A percentile compares a stretch with the other conserved stretches of the same genome.
Evolutionary conservation across 2,797 vertebrate species (phyloP).

Genomic region (Ataeniobius toweri): DNA sequence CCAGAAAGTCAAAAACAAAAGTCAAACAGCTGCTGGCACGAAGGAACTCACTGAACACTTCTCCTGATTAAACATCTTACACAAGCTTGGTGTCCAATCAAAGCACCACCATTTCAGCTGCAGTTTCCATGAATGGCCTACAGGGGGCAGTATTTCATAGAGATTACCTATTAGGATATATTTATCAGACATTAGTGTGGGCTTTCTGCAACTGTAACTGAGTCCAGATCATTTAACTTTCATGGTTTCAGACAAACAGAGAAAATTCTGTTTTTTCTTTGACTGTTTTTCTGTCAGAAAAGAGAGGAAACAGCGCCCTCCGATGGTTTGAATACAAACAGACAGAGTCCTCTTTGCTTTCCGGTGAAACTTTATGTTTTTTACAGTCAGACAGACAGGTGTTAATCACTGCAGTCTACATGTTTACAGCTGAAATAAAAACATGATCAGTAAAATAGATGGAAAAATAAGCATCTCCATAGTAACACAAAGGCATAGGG

Average conservation of each 20-base stretch:
- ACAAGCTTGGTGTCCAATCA: not conserved
- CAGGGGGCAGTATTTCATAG: no score
- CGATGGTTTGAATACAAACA: not conserved
- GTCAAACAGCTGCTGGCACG: not conserved
- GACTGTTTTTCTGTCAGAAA: not conserved
- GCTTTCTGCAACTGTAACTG: no score
- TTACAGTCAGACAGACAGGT: not conserved
- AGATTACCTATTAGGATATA: no score
- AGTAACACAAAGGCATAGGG: not conserved
- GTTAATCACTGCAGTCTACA: not conserved
- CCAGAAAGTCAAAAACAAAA: constrained; percentile 5
- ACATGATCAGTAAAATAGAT: not conserved
- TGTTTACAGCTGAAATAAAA: not conserved
- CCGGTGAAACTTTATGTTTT: constrained; percentile 8
- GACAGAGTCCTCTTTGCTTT: not conserved
- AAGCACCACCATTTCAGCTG: not conserved
- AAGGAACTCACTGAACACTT: not conserved
- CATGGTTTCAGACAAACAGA: no score
- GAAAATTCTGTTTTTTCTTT: not conserved
- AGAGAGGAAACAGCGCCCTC: constrained; percentile 1
- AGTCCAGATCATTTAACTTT: no score
- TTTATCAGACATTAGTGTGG: no score
- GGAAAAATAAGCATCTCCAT: not conserved
- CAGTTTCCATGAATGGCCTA: no score
- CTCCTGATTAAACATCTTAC: not conserved